These are phyloP conservation scores for Calypte anna DNA, from an alignment of 2,113 vertebrate species.

Conservation along the genomic window DNA sequence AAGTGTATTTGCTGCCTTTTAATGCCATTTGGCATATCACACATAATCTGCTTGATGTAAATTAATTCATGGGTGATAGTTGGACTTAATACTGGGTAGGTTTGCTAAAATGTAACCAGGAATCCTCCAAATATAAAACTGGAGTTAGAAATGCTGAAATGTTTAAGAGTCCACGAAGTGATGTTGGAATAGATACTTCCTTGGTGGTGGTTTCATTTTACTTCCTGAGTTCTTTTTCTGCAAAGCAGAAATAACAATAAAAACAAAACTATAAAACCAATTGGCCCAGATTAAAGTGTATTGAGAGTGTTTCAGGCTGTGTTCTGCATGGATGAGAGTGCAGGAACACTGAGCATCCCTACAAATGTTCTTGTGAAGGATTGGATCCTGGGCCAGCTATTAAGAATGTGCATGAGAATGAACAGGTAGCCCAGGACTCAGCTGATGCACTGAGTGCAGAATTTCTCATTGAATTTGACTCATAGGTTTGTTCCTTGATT, in stretches of 20 bases:
- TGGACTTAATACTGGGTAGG: not conserved
- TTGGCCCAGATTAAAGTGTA: conserved; percentile 24
- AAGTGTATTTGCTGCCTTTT: not conserved
- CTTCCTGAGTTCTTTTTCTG: conserved; percentile 17
- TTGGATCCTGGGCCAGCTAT: not conserved
- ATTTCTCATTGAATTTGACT: not conserved
- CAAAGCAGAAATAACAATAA: conserved; percentile 18
- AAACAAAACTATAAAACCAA: not conserved
- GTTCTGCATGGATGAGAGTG: not conserved
- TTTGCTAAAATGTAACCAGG: not conserved
- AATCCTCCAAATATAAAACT: not conserved
- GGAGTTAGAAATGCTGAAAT: not conserved
- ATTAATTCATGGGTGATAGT: not conserved
- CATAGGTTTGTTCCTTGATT: not conserved
- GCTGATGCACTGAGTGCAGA: not conserved
- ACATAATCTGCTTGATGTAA: not conserved
- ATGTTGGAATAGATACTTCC: not conserved
- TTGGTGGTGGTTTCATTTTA: not conserved
- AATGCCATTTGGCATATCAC: not conserved
- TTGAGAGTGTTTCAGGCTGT: conserved; percentile 13
- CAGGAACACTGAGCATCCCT: not conserved
- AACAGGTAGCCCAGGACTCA: not conserved
- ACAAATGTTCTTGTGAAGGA: not conserved
- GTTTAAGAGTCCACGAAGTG: not conserved
- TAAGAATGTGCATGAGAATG: not conserved